Base-by-base conservation (phyloP, 2,888 invertebrate genomes). In the Campopleginae sp. region DNA sequence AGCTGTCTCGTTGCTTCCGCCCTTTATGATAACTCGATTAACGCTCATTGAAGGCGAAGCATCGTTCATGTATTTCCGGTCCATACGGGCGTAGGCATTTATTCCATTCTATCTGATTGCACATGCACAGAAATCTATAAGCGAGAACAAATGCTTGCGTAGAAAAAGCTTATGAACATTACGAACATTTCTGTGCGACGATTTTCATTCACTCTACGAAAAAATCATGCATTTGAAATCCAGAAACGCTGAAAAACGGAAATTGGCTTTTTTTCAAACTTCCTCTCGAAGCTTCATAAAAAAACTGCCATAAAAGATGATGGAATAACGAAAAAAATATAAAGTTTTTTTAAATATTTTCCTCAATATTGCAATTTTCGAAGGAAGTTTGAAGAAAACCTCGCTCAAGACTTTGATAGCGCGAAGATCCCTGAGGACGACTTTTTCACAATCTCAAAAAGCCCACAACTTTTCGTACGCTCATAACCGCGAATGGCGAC, bases 11-110 rank as follows among this genome's bases (percentile, higher is more conserved):
- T 63, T 31, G 7, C 33, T 14, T 63, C 27, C 12, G 12, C 46
- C 27, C 46, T 63, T 46, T 19, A 27, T 66, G 31, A 76, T 71
- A 38, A 48, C 66, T 80, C 42, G 70, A 80, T 84, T 71, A 72
- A 42, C 27, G 71, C 48, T 33, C 74, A 23, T 44, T 33, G 23
- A 8, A 54, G 51, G n/a, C 54, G 27, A 51, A n/a, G 17, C 54
- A 70, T n/a, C 33, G 54, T 44, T 33, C 31, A 19, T 17, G 23
- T 10, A 42, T 17, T 77, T 54, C 27, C 27, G 58, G 58, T 58
- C 23, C 58, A 58, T 1, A 27, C 5, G 58, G 12, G 27, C 27
- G 27, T 27, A 27, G 27, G 27, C 3, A 23, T 58, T 27, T 5
- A 5, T 27, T 12, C 8, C 14, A 58, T 27, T 14, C 38, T 38